A percentile compares a stretch with the other conserved stretches of the same genome.
Conservation (phyloP, 1,140 invertebrate genomes). For the Nomia melanderi region DNA sequence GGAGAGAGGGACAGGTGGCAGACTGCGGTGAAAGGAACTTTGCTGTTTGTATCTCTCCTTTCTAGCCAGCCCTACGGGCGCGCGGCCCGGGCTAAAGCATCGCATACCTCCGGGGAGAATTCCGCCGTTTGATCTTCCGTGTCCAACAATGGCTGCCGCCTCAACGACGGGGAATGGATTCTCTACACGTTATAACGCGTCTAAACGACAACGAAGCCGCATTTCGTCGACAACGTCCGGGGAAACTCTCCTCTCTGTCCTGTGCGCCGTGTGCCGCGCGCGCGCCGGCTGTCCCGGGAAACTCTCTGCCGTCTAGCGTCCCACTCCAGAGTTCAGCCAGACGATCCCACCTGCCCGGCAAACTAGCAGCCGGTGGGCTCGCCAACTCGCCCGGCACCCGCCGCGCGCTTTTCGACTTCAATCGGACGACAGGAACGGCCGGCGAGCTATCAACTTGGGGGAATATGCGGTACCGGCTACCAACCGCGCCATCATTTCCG, state of each 20-base stretch:
- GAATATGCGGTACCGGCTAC: background rate
- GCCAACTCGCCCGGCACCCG: too few relatives aligned
- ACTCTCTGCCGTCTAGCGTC: background rate
- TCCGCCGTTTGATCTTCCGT: slow-evolving; percentile 65
- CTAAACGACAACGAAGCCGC: slow-evolving; percentile 44
- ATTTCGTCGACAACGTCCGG: slow-evolving; percentile 25
- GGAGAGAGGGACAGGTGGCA: slow-evolving; percentile 51
- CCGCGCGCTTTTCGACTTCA: background rate
- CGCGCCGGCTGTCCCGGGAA: too few relatives aligned
- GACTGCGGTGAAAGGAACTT: slow-evolving; percentile 45
- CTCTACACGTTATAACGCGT: slow-evolving; percentile 32
- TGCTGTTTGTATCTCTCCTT: slow-evolving; percentile 60
- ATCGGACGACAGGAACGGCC: slow-evolving; percentile 5
- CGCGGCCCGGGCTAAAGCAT: slow-evolving; percentile 32
- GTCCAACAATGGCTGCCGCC: slow-evolving; percentile 53
- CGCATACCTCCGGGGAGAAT: slow-evolving; percentile 62
- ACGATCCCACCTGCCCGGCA: slow-evolving; percentile 2
- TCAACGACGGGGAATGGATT: slow-evolving; percentile 34
- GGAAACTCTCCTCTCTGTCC: background rate
- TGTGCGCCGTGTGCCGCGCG: too few relatives aligned
- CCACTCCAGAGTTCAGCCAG: too few relatives aligned
- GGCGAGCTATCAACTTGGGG: background rate
- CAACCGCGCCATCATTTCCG: background rate
- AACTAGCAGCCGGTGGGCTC: too few relatives aligned
- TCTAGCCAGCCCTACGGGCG: slow-evolving; percentile 33